Percentiles rank a stretch among this genome's conserved stretches.
Evolutionary conservation across 2,113 vertebrate genomes (phyloP).

Genomic region (mouse (Mus musculus)): DNA sequence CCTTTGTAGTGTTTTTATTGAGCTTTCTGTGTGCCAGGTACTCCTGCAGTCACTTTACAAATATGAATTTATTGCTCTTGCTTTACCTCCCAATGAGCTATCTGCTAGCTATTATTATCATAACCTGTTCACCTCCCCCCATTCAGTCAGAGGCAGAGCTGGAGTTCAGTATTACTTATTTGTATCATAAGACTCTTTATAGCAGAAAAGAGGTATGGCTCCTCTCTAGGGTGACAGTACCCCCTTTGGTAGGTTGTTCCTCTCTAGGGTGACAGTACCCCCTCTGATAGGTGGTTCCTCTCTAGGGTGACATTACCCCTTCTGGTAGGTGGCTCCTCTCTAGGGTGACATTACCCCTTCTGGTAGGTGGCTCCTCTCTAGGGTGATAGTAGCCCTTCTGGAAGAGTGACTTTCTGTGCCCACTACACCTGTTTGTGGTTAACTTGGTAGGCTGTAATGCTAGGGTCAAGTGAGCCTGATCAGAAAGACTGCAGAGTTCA

Average conservation of each 20-base stretch:
- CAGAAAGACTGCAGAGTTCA: not conserved
- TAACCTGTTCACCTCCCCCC: not conserved
- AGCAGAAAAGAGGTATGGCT: constrained; percentile 8
- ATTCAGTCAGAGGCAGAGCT: not conserved
- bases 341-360: too few relatives aligned
- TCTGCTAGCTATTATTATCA: not conserved
- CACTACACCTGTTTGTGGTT: not conserved
- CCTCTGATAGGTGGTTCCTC: not conserved
- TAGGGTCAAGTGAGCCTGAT: not conserved
- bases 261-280: too few relatives aligned
- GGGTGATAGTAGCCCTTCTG: too few relatives aligned
- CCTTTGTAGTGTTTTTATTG: not conserved
- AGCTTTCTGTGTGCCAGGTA: not conserved
- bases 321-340: too few relatives aligned
- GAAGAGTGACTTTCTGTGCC: not conserved
- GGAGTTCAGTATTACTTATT: constrained; percentile 2
- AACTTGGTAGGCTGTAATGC: not conserved
- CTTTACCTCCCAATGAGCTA: not conserved
- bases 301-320: not conserved
- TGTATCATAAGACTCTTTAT: not conserved
- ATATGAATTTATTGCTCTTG: not conserved
- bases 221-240: not conserved
- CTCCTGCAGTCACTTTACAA: constrained; percentile 23
- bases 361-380: too few relatives aligned
- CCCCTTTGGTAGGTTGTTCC: not conserved